Base-by-base conservation (phyloP, 1,140 invertebrate species). In the Danaus plexippus region DNA sequence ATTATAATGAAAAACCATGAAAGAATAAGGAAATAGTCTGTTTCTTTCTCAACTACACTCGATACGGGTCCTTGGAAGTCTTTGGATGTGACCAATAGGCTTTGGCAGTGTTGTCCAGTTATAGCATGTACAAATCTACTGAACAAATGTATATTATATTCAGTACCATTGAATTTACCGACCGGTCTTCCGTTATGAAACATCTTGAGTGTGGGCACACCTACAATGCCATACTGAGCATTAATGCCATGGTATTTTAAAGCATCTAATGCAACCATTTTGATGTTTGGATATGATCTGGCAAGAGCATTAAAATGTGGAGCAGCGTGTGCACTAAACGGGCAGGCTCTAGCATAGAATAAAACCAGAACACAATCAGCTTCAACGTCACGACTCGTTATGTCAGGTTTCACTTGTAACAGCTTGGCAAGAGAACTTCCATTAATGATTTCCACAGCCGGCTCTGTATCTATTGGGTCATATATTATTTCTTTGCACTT, bases 161-260 rank as follows among this genome's bases (percentile, higher is more conserved):
- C 90, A 9, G 94, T 94, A 12, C 92, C 92, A 87, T 98, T 97
- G 63, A 94, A 97, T 86, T 95, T 95, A 1, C 92, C 93, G 32
- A 95, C 90, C 18, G 95, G 91, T 75, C 94, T 91, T 0, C 95
- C 95, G 88, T 97, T 97, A 75, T 98, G 96, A 70, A 98, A 96
- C 53, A 99, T 88, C 84, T 98, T 91, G 9, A 98, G 79, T 42
- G 96, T 97, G 43, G 97, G 97, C 18, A 98, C 93, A 12, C 95
- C 95, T n/a, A 97, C 92, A 62, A 98, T 95, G 12, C 97, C 96
- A 89, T 96, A 97, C 72, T 96, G 94, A 0, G 96, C 94, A 85
- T 97, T 97, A 41, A 97, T 94, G 47, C 93, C 91, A 65, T 93
- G 92, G 75, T 96, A 92, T 73, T 93, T 92, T 59, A 95, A 91